These are phyloP conservation scores for Brachyhypopomus gauderio DNA, from an alignment of 2,113 vertebrate genomes.

Conservation along the genomic window DNA sequence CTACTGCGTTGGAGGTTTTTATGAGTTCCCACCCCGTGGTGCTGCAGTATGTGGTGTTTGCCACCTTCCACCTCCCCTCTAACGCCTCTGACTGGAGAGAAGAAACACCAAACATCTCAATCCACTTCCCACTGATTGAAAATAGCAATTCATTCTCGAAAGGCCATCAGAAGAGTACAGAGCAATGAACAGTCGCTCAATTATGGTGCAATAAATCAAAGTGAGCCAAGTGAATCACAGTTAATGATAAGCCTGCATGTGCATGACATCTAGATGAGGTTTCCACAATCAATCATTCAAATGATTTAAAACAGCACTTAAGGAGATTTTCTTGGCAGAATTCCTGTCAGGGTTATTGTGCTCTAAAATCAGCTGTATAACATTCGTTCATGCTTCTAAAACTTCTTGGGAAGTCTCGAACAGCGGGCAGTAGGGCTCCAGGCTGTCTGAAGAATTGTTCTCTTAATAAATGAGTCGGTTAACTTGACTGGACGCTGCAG, in stretches of 20 bases:
- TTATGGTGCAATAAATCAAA: conserved; percentile 36
- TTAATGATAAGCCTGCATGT: conserved; percentile 27
- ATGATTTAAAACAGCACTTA: conserved; percentile 23
- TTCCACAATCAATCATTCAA: conserved; percentile 38
- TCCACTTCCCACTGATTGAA: conserved; percentile 39
- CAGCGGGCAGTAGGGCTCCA: not conserved
- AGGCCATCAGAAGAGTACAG: conserved; percentile 16
- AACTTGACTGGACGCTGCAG: conserved; percentile 30
- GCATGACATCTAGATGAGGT: conserved; percentile 19
- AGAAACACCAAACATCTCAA: not conserved
- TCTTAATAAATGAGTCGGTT: conserved; percentile 23
- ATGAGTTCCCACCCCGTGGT: no score
- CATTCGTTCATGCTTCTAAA: not conserved
- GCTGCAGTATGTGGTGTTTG: no score
- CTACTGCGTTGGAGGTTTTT: no score
- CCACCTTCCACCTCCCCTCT: no score
- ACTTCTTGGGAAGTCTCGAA: not conserved
- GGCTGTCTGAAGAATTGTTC: conserved; percentile 11
- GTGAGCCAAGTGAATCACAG: conserved; percentile 39
- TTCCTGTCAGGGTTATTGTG: not conserved
- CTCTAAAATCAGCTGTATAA: not conserved
- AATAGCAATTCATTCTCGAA: conserved; percentile 25
- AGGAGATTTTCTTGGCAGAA: conserved; percentile 15
- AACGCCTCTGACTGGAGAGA: not conserved
- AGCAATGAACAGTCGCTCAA: not conserved